Base-by-base conservation (phyloP, 2,888 invertebrate genomes). In the Rhaphigaster nebulosa region DNA sequence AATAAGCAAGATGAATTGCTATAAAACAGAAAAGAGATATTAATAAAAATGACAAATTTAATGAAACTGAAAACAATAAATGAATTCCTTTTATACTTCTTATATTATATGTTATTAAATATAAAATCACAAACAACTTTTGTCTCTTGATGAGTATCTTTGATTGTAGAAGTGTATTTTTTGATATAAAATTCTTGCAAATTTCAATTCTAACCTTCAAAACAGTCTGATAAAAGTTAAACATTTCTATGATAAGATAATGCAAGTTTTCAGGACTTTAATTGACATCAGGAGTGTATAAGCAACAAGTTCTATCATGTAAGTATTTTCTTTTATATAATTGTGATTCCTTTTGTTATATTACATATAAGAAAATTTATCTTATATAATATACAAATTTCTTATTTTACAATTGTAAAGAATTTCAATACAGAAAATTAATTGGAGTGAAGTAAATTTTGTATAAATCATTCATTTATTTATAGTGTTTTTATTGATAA, bases 241-340 rank as follows among this genome's bases (percentile, higher is more conserved):
- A 76, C 12, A 76, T 38, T 76, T 60, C n/a, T 60, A 13, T 76
- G 70, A 76, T 76, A 76, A 76, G 70, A 76, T 76, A 76, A 38
- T 76, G 20, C 34, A 76, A 76, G 70, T 76, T 38, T 6, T 76
- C 29, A 29, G 65, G 29, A 65, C 15, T 29, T 29, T 13, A 23
- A 65, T 23, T 10, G 8, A 1, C 70, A 76, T 38, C 15, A 76
- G 34, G 20, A 2, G 34, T 76, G 20, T 23, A 13, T 38, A 8
- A 29, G 38, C 34, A 76, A 38, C 38, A 20, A 13, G 29, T 13
- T 29, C 3, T 29, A n/a, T 20, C 20, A 20, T 76, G 70, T 76
- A 76, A 76, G 70, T 76, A 76, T 76, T 65, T 29, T 29, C 4
- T 65, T 29, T 29, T 65, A 18, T 26, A n/a, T n/a, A 12, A 12